These are phyloP conservation scores for Drosophila ezoana DNA, from an alignment of 2,888 invertebrate genomes.

Conservation along the genomic window DNA sequence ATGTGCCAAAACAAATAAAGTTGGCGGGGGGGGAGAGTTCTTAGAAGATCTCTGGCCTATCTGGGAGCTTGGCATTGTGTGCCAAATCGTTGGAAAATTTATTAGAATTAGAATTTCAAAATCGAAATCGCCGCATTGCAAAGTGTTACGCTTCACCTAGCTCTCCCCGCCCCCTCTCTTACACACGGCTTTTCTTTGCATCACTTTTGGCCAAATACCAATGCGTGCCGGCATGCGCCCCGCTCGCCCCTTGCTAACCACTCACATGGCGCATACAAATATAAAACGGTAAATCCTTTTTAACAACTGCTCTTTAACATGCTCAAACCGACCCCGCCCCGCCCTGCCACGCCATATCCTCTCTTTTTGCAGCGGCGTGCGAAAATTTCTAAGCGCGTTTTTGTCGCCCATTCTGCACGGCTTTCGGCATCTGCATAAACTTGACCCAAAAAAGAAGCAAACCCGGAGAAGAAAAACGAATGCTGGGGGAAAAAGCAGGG, in stretches of 20 bases:
- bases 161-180: background rate
- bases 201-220: constrained; percentile 64
- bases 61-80: constrained; percentile 52
- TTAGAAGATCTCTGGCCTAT: background rate
- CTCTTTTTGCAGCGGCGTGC: constrained; percentile 47
- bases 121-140: constrained; percentile 72
- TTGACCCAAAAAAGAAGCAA: constrained; percentile 67
- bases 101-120: constrained; percentile 79
- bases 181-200: background rate
- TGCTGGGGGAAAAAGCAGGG: constrained; percentile 34
- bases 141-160: constrained; percentile 37
- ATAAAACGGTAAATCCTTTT: constrained; percentile 79
- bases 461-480: constrained; percentile 8
- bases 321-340: constrained; percentile 24
- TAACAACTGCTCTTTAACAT: constrained; percentile 81
- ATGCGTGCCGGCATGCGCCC: constrained; percentile 37
- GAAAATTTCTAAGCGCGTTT: constrained; percentile 73
- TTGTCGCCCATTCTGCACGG: constrained; percentile 54
- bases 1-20: background rate
- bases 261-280: constrained; percentile 58
- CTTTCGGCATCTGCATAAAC: constrained; percentile 74
- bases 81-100: constrained; percentile 78
- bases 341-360: background rate
- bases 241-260: constrained; percentile 10
- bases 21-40: no score